Base-by-base conservation (phyloP, 2,888 invertebrate species). In the Tromatobia lineatoria region DNA sequence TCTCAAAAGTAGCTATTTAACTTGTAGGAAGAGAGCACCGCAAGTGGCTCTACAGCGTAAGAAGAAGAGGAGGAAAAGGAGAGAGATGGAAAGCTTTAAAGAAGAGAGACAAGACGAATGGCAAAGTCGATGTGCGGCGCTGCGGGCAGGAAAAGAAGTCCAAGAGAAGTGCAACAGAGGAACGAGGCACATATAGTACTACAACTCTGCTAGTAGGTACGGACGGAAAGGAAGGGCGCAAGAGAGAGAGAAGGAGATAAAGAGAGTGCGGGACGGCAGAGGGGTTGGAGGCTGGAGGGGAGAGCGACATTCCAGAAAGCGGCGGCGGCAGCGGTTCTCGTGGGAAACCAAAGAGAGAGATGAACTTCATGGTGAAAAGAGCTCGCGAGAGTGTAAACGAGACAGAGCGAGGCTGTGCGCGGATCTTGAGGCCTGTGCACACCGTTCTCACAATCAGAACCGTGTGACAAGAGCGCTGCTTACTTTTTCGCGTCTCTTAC, bases 241-340 rank as follows among this genome's bases (percentile, higher is more conserved):
- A 42, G 71, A 71, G 83, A 80, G 85, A 59, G 86, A 82, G 88
- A 87, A 83, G 83, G 82, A 52, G 29, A 29, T n/a, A 4, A 82
- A 87, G 87, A 74, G 82, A 87, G 82, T 82, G 81, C 82, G 78
- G 87, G 77, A 57, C 7, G 83, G 78, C 77, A 57, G 78, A 73
- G 82, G 86, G 85, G 85, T 79, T 86, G 89, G 80, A 76, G 75
- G 77, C 52, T 71, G 81, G 83, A 78, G 92, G 92, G 91, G 91
- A 90, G 92, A 93, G 92, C 93, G 92, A 93, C 93, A 93, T 93
- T 93, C 93, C 93, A 93, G 93, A 92, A 93, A 93, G 93, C 93
- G 93, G 93, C 92, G 93, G 88, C 87, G 88, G 82, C 78, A 78
- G 91, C 89, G 91, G 90, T 90, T 93, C 92, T 93, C 93, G 93